These are phyloP conservation scores for Mirounga angustirostris DNA, from an alignment of 2,113 vertebrate genomes.

Conservation along the genomic window DNA sequence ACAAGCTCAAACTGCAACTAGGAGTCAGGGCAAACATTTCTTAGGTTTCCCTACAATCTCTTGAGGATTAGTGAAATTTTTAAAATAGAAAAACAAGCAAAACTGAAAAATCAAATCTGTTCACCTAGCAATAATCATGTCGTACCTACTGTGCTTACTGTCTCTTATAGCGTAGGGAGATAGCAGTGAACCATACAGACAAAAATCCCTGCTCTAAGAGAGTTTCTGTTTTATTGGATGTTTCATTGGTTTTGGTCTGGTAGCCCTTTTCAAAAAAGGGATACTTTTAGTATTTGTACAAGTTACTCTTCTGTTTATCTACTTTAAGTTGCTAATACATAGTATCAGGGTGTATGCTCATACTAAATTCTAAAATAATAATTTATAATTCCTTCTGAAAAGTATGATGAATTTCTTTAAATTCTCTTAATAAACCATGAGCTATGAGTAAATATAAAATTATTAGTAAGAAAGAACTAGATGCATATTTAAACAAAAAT, in stretches of 20 bases:
- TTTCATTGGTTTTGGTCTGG: background rate
- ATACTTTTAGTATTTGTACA: background rate
- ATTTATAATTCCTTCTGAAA: background rate
- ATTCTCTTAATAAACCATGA: background rate
- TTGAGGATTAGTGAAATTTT: background rate
- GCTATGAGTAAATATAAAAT: background rate
- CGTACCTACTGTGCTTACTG: background rate
- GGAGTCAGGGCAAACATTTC: conserved; percentile 12
- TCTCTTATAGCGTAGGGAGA: background rate
- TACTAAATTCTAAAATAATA: background rate
- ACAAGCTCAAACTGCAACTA: conserved; percentile 51
- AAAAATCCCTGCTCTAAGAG: background rate
- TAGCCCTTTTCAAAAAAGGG: background rate
- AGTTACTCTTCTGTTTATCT: background rate
- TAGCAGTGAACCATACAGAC: background rate
- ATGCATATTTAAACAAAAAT: conserved; percentile 21
- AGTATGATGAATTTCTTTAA: conserved; percentile 24
- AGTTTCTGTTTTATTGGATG: background rate
- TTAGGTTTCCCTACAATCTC: conserved; percentile 39
- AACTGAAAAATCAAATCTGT: conserved; percentile 12
- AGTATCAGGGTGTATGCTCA: background rate
- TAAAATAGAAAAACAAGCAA: conserved; percentile 30
- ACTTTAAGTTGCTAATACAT: background rate
- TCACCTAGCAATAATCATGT: background rate
- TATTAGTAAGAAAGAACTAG: background rate